A percentile compares a stretch with the other conserved stretches of the same genome.
Evolutionary conservation across 2,797 vertebrate genomes (phyloP).

Genomic region (Tadarida brasiliensis): DNA sequence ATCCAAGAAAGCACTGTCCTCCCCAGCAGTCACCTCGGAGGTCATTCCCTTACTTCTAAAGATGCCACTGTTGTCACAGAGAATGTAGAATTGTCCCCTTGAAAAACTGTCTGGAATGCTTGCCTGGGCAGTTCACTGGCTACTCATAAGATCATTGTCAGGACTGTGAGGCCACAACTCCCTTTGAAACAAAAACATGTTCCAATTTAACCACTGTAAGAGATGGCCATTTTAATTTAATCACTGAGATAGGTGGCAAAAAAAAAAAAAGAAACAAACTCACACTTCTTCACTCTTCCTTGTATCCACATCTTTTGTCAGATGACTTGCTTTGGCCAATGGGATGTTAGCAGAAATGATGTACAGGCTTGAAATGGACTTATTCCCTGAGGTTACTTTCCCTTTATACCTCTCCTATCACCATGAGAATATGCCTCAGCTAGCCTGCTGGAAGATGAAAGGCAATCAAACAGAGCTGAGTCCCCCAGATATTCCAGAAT

Average conservation of each 20-base stretch:
- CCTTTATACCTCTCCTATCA: background rate
- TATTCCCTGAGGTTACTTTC: background rate
- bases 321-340: background rate
- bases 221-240: background rate
- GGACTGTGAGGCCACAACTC: conserved; percentile 11
- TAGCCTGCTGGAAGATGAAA: background rate
- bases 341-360: background rate
- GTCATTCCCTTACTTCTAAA: background rate
- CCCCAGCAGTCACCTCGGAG: background rate
- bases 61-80: background rate
- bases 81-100: background rate
- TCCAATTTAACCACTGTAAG: background rate
- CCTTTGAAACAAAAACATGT: background rate
- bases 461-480: background rate
- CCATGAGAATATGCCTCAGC: background rate
- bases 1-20: background rate
- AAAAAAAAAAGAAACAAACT: background rate
- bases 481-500: background rate
- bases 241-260: background rate
- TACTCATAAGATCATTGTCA: background rate
- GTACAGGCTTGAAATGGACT: background rate
- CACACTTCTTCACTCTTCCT: background rate
- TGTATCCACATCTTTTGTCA: background rate
- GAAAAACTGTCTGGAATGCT: background rate
- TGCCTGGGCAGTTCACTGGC: background rate